A percentile compares a stretch with the other conserved stretches of the same genome.
phyloP scores from a whole-genome alignment of 2,113 vertebrate genomes.

The Manacus vitellinus region DNA sequence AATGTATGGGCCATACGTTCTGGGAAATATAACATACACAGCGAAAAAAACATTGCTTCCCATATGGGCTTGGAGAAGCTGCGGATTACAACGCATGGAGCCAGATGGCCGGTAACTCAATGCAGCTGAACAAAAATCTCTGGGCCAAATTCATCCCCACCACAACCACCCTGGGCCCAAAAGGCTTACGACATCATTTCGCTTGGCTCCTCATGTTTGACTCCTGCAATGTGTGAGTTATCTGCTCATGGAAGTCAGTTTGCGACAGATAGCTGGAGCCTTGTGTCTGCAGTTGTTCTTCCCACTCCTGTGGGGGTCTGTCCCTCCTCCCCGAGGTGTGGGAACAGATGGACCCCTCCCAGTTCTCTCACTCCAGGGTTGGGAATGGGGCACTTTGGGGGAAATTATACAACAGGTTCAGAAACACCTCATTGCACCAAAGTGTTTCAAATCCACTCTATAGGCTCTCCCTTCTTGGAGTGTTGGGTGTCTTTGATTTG shows the following conservation, averaged over 20 bases:
- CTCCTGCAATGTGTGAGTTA: neutral
- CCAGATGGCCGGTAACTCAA: constrained; percentile 63
- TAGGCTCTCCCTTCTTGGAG: neutral
- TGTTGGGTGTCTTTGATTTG: accelerated
- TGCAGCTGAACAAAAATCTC: constrained; percentile 47
- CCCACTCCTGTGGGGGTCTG: accelerated
- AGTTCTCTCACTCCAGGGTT: neutral
- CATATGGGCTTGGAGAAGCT: constrained; percentile 44
- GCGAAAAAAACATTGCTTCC: constrained; percentile 41
- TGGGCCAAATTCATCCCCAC: constrained; percentile 21
- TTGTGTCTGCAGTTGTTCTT: neutral
- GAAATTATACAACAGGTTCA: neutral
- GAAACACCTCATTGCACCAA: neutral
- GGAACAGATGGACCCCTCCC: neutral
- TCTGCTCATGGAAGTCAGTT: neutral
- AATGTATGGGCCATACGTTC: constrained; percentile 53
- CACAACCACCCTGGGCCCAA: neutral
- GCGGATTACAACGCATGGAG: neutral
- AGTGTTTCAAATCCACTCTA: accelerated
- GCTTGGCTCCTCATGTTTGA: neutral
- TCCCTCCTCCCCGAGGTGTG: neutral
- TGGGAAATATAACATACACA: constrained; percentile 40
- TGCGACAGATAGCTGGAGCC: neutral
- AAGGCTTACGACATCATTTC: neutral
- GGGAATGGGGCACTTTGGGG: neutral